phyloP scores from a whole-genome alignment of 2,888 invertebrate genomes.

The Trachelus troglodyta region DNA sequence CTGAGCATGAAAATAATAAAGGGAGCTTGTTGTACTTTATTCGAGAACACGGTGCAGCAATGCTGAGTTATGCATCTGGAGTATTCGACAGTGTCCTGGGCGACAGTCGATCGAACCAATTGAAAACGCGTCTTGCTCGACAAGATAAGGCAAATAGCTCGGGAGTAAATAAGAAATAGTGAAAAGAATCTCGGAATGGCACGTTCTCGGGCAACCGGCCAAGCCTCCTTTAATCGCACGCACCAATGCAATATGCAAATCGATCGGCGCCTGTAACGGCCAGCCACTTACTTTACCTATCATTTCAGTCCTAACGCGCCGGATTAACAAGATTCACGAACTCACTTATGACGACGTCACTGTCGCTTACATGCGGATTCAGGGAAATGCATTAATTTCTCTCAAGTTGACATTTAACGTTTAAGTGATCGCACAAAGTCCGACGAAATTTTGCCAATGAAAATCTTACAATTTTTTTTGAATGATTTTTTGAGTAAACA shows the following conservation, averaged over 20 bases:
- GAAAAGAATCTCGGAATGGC: background rate
- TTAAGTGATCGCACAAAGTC: no score
- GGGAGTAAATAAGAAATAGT: background rate
- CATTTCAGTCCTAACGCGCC: background rate
- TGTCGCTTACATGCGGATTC: background rate
- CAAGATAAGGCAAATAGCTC: background rate
- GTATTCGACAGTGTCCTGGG: background rate
- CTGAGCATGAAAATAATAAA: conserved; percentile 1
- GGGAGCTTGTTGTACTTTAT: background rate
- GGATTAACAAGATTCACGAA: background rate
- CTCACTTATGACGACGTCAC: background rate
- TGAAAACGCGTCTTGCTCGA: background rate
- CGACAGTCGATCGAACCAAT: background rate
- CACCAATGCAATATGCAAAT: background rate
- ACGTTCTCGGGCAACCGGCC: background rate
- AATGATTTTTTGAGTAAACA: no score
- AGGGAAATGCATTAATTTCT: background rate
- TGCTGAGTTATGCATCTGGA: background rate
- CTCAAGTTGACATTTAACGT: background rate
- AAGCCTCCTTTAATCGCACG: background rate
- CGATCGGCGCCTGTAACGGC: background rate
- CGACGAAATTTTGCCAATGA: background rate
- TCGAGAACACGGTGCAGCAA: background rate
- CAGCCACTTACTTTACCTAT: background rate
- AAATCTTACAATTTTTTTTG: no score